A percentile compares a stretch with the other conserved stretches of the same genome.
Evolutionary conservation across 2,797 vertebrate genomes (phyloP).

Genomic region (Chiroxiphia lanceolata): DNA sequence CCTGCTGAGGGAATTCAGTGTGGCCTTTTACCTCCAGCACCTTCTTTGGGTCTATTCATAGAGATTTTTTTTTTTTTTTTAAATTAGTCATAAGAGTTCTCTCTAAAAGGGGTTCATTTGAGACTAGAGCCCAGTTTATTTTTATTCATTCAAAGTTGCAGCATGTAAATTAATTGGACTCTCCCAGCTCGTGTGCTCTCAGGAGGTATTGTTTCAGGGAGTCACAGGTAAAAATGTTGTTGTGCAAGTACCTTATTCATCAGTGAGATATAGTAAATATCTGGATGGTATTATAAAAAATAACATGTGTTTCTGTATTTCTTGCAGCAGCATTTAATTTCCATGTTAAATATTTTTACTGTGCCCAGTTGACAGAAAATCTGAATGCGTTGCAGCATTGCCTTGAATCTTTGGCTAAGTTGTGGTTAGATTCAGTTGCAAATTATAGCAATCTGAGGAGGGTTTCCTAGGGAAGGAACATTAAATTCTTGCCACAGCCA

Average conservation of each 20-base stretch:
- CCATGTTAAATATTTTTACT: not conserved
- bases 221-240: not conserved
- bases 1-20: not conserved
- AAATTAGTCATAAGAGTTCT: not conserved
- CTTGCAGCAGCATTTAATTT: not conserved
- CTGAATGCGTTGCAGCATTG: not conserved
- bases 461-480: not conserved
- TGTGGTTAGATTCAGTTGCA: not conserved
- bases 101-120: not conserved
- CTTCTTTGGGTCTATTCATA: accelerated
- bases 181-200: not conserved
- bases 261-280: not conserved
- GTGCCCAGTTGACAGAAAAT: not conserved
- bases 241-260: not conserved
- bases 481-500: not conserved
- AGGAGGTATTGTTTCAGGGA: not conserved
- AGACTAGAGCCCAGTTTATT: not conserved
- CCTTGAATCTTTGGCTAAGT: not conserved
- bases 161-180: not conserved
- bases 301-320: not conserved
- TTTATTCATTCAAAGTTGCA: not conserved
- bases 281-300: not conserved
- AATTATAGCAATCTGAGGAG: not conserved
- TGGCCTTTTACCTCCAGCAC: not conserved
- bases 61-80: not conserved